phyloP scores from a whole-genome alignment of 2,888 invertebrate species.

The Acanthococcus lagerstroemiae region DNA sequence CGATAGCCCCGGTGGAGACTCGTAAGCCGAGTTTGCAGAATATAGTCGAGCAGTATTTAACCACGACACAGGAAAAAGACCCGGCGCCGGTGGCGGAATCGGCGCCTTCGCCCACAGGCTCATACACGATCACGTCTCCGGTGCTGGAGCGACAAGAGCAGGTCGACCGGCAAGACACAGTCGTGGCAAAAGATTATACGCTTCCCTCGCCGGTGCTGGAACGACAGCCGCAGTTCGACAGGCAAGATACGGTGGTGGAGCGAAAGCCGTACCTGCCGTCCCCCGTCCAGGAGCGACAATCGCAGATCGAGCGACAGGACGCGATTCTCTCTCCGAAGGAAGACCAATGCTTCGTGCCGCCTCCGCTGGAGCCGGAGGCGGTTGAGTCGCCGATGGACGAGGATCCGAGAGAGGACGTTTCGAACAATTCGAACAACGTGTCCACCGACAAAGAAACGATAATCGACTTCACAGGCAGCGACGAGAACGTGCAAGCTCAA shows the following conservation, averaged over 20 bases:
- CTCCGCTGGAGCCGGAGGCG: neutral
- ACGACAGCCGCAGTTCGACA: neutral
- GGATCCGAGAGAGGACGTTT: neutral
- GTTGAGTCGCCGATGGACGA: neutral
- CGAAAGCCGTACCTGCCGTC: neutral
- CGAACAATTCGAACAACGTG: conserved; percentile 2
- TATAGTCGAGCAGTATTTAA: neutral
- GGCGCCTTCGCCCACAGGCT: neutral
- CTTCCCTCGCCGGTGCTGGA: neutral
- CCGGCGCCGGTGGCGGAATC: neutral
- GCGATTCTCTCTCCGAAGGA: neutral
- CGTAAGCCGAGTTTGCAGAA: neutral
- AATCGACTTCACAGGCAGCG: conserved; percentile 12
- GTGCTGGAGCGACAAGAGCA: neutral
- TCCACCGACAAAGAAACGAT: conserved; percentile 18
- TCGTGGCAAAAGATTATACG: too few species aligned
- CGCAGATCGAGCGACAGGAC: neutral
- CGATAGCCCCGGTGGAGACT: neutral
- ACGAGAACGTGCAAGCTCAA: conserved; percentile 1
- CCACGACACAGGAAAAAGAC: neutral
- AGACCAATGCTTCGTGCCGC: neutral
- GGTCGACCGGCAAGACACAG: neutral
- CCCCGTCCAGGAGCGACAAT: neutral
- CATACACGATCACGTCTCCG: neutral
- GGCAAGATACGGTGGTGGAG: conserved; percentile 13